Conservation (phyloP, 2,113 vertebrate genomes). For the Eleginops maclovinus region DNA sequence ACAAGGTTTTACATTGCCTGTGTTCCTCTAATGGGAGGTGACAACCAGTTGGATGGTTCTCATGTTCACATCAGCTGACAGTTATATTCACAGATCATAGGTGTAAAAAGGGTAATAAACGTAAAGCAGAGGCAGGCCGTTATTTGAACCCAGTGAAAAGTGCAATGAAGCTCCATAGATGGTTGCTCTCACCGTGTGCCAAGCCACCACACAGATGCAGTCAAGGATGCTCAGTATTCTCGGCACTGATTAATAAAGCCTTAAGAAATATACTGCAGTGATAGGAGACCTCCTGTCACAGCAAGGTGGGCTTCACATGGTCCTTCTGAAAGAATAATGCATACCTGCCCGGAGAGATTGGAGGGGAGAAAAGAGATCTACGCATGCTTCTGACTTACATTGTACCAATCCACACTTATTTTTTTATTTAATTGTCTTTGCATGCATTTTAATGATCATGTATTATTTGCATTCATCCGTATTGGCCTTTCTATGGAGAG, state of each 20-base stretch:
- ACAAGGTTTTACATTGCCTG: background rate
- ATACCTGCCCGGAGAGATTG: conserved; percentile 39
- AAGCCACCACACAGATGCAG: conserved; percentile 38
- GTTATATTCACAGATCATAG: conserved; percentile 31
- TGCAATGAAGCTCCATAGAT: conserved; percentile 53
- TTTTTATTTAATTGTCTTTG: conserved; percentile 37
- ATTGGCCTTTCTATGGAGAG: background rate
- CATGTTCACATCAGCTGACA: conserved; percentile 20
- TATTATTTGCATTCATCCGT: conserved; percentile 6
- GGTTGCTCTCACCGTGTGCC: conserved; percentile 53
- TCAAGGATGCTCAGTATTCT: conserved; percentile 33
- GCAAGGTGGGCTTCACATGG: conserved; percentile 39
- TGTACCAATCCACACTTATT: conserved; percentile 35
- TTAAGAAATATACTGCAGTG: conserved; percentile 45
- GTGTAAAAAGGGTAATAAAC: conserved; percentile 55
- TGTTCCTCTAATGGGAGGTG: background rate
- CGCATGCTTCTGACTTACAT: conserved; percentile 6
- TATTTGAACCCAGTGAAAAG: conserved; percentile 34
- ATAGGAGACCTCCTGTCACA: conserved; percentile 60
- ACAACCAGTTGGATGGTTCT: conserved; percentile 6
- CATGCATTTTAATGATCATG: conserved; percentile 4
- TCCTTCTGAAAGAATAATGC: conserved; percentile 63
- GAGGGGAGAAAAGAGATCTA: background rate
- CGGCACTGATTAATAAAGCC: conserved; percentile 56
- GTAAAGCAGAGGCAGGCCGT: conserved; percentile 46